Evolutionary conservation across 2,113 vertebrate species (phyloP), one percentile per base, ranked within the genome.

Genomic region (Cochlearius cochlearius): DNA sequence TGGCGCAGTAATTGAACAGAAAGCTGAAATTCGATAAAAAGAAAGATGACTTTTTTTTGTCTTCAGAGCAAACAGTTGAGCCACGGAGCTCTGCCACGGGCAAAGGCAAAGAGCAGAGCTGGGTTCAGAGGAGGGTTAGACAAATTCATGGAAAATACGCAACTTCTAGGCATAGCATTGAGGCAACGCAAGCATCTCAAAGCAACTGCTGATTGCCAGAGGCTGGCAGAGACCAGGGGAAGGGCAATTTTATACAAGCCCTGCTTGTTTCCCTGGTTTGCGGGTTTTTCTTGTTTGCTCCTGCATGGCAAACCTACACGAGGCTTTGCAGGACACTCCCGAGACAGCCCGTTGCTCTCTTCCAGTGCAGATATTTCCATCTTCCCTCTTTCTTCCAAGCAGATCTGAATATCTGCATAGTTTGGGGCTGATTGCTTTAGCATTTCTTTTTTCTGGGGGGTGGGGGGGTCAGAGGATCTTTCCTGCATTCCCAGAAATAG

Each of bases 401-500:
- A 68, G 49, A 59, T 27, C 55, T 23, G 38, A 73, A n/a, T 36
- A 47, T 56, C 68, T 68, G 2, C 8, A 5, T 13, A 18, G 21
- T 45, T 68, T 15, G 30, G 30, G 36, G 36, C 25, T 36, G 26
- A 56, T 32, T 30, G 47, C 56, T 88, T 62, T 5, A 53, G 77
- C 15, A 15, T 88, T 87, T 10, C 12, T 82, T 56, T 16, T 63
- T 81, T 23, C 9, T 7, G 60, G 49, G 68, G 80, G 49, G 34
- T 4, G 45, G 45, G 45, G 16, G 45, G 18, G 52, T 84, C 77
- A 47, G 56, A 49, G 38, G 56, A 67, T 74, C 77, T 74, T 90
- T 91, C 82, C 91, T 87, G 45, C 81, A 5, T 84, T 92, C 86
- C 92, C 94, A 87, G 85, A 84, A 94, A 92, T 15, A 85, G 81